Conservation (phyloP, 2,797 vertebrate species). For the Lophotriccus pileatus region DNA sequence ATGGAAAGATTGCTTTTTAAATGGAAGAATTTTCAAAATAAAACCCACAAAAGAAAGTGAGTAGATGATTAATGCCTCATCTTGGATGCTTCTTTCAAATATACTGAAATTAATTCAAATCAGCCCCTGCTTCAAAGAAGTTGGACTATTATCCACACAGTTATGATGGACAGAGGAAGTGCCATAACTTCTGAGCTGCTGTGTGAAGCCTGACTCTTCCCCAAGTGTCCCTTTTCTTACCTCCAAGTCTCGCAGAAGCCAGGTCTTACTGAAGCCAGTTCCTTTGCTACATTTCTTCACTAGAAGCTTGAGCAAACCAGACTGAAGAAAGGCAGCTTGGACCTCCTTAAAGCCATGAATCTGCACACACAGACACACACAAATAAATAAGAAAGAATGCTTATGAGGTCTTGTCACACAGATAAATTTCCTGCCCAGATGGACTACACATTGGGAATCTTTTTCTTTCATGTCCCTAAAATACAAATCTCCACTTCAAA, state of each 20-base stretch:
- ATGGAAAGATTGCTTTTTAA: neutral
- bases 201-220: neutral
- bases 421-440: neutral
- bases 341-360: constrained; percentile 86
- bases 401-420: neutral
- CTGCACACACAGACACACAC: constrained; percentile 62
- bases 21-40: neutral
- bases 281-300: constrained; percentile 98
- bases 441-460: rapidly evolving
- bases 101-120: neutral
- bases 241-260: constrained; percentile 94
- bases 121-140: neutral
- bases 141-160: neutral
- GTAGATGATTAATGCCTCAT: neutral
- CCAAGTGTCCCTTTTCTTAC: constrained; percentile 26
- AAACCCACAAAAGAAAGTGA: neutral
- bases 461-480: neutral
- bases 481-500: neutral
- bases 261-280: constrained; percentile 97
- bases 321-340: constrained; percentile 86
- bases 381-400: neutral
- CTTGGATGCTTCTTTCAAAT: neutral
- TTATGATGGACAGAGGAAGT: neutral
- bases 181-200: neutral
- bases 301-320: constrained; percentile 89